Evolutionary conservation across 2,113 vertebrate species (phyloP), one percentile per base, ranked within the genome.

Genomic region (Bos javanicus): DNA sequence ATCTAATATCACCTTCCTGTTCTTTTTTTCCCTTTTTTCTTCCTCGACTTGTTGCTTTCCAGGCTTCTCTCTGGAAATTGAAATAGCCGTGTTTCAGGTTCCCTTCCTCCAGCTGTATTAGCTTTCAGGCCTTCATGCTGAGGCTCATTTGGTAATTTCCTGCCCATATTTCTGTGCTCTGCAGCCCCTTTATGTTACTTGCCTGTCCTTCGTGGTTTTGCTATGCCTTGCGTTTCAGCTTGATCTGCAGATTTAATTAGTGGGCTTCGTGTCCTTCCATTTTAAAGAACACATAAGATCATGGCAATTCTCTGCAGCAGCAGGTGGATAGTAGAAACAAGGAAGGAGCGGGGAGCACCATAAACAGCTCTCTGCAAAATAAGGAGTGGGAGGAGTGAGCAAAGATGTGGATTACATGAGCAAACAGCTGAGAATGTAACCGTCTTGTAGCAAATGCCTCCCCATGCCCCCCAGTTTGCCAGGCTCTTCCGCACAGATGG

Each of bases 221-320:
- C 56, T 91, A n/a, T 86, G 86, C 52, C 95, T 97, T 97, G 95
- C 30, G 9, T 89, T 98, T 97, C 90, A 93, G 86, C 93, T 95
- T 97, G 86, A 87, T 97, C 91, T 96, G 88, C 90, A 90, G 80
- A 96, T 95, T 91, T 96, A 93, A 98, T 91, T 96, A 97, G 91
- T 26, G 76, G 89, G 62, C 7, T 57, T 71, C 36, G 30, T 56
- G 86, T 91, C 76, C 76, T 97, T 97, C 64, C 78, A 87, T 94
- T 98, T 93, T 92, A 92, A 94, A 97, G 36, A 74, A 50, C 54
- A 17, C 19, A 7, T 67, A 54, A 87, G 59, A 50, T 90, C 84
- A 94, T 67, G 85, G 56, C 56, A 52, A 59, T 78, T 92, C 64
- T 90, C 43, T 94, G 23, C 76, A 86, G 84, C 46, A 93, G 95